Base-by-base conservation (phyloP, 2,113 vertebrate species). In the Rhizomys pruinosus region DNA sequence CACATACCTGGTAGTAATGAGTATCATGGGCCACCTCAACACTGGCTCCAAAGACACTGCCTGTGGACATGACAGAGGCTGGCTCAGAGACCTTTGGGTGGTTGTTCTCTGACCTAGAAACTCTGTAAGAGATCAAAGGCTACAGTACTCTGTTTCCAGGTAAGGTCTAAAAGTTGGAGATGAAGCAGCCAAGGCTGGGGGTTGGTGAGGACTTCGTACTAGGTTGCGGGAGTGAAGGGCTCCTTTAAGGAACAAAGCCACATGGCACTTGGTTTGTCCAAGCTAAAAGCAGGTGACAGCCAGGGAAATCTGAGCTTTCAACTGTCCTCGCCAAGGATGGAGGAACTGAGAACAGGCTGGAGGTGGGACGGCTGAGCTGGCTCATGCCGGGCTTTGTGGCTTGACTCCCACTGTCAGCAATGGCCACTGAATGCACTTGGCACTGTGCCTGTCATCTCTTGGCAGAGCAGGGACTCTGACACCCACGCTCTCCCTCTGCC, bases 251-350 rank as follows among this genome's bases (percentile, higher is more conserved):
- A 13, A 25, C 76, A 55, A 66, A 74, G 34, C 3, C 17, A 61
- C 39, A 2, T 5, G 5, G 23, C 2, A 15, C 44, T 69, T 78
- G 74, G 29, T 68, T 32, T 78, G 74, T 47, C 11, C 15, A 7
- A 44, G 87, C 78, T 64, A 34, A 74, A 19, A 32, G 84, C 76
- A n/a, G 64, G 52, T 12, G 3, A 37, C 1, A 19, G 63, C 69
- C 32, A 20, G 72, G 68, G 27, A 52, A 72, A 69, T 4, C 19
- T n/a, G 1, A 61, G 47, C 47, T 76, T 32, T 64, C 37, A 7
- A 19, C 7, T 6, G 22, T 64, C 34, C 1, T 0, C 1, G 32
- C 81, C 2, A 1, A 15, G 32, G 59, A 37, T 0, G 16, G 64
- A 1, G 4, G 47, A 52, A 47, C 57, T 27, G 6, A 15, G 39